Percentiles rank a stretch among this genome's conserved stretches.
These are phyloP conservation scores for Dendrophyllia cribrosa DNA, from an alignment of 64 coral and sea anemone genomes.

Conservation along the genomic window DNA sequence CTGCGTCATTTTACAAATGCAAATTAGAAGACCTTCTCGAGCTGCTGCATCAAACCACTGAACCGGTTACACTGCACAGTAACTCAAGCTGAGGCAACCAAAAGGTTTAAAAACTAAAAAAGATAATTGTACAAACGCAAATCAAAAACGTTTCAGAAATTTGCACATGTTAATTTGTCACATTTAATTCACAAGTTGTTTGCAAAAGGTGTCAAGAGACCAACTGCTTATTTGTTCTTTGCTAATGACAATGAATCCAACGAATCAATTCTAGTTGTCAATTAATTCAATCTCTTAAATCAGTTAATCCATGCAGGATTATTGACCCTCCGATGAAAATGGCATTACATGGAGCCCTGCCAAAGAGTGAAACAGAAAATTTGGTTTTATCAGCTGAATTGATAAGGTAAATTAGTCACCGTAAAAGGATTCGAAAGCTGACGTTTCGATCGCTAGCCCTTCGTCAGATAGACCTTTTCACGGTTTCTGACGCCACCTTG, in stretches of 20 bases:
- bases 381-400: too few species aligned
- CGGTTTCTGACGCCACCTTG: too few species aligned
- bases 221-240: constrained; percentile 1
- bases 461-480: too few species aligned
- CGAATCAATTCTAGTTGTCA: background rate
- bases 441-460: too few species aligned
- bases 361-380: too few species aligned
- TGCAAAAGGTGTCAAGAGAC: background rate
- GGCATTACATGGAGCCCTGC: too few species aligned
- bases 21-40: background rate
- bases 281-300: background rate
- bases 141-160: background rate
- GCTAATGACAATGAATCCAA: background rate
- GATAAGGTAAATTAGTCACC: too few species aligned
- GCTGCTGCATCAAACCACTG: too few species aligned
- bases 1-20: background rate
- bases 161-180: background rate
- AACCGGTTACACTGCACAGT: background rate
- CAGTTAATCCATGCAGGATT: background rate
- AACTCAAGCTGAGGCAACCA: background rate
- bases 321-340: background rate
- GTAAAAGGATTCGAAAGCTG: too few species aligned
- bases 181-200: background rate
- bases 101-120: background rate
- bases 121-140: background rate